These are phyloP conservation scores for Lepisosteus osseus DNA, from an alignment of 2,113 vertebrate genomes.

Conservation along the genomic window DNA sequence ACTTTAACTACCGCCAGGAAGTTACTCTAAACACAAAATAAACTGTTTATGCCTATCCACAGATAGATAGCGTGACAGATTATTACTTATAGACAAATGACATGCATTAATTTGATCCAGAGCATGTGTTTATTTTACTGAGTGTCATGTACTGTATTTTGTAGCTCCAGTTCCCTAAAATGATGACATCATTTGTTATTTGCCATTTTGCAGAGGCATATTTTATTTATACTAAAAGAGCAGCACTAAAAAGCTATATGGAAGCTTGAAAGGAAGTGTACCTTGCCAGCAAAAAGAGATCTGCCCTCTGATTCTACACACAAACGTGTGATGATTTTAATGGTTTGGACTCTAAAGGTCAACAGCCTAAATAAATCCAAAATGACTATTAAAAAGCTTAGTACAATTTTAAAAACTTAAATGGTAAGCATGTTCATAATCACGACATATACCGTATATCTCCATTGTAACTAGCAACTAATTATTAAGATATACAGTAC, in stretches of 20 bases:
- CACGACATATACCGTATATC: too few relatives aligned
- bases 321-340: background rate
- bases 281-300: background rate
- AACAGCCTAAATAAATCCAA: constrained; percentile 4
- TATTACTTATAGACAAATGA: constrained; percentile 89
- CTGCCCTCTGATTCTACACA: too few relatives aligned
- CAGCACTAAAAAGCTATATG: background rate
- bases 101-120: constrained; percentile 86
- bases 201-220: background rate
- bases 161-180: too few relatives aligned
- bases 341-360: background rate
- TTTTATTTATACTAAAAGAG: constrained; percentile 1
- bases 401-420: too few relatives aligned
- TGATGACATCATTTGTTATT: background rate
- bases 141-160: constrained; percentile 63
- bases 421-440: too few relatives aligned
- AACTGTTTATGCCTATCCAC: constrained; percentile 91
- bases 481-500: too few relatives aligned
- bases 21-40: constrained; percentile 97
- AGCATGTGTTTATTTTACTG: constrained; percentile 85
- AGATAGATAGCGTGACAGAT: constrained; percentile 88
- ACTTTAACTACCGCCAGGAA: constrained; percentile 93
- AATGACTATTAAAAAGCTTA: too few relatives aligned
- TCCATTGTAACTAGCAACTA: too few relatives aligned
- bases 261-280: background rate